Evolutionary conservation across 2,113 vertebrate species (phyloP).

Genomic region (Xenotilapia caudafasciata): DNA sequence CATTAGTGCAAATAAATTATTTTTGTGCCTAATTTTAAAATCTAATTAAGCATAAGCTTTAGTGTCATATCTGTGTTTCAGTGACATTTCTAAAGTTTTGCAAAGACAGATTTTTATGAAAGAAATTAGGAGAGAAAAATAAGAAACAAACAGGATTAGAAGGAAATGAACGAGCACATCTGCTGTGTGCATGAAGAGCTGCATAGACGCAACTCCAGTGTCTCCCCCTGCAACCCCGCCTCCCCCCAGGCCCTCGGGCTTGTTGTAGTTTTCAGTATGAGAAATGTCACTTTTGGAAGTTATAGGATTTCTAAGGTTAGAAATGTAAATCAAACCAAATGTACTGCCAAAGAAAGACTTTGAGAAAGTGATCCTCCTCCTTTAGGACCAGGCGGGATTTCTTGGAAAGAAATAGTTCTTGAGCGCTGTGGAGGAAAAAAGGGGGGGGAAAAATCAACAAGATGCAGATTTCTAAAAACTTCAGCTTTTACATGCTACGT

Average conservation of each 20-base stretch:
- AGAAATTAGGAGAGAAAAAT: background rate
- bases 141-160: background rate
- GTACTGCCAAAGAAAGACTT: background rate
- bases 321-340: background rate
- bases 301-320: background rate
- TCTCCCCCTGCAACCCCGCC: background rate
- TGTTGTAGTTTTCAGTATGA: background rate
- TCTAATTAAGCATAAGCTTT: background rate
- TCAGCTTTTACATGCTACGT: background rate
- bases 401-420: background rate
- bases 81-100: background rate
- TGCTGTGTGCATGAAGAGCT: background rate
- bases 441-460: fast-evolving
- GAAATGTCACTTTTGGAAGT: background rate
- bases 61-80: background rate
- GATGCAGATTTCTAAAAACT: background rate
- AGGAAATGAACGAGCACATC: background rate
- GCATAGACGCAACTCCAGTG: fast-evolving
- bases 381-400: background rate
- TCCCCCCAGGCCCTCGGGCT: background rate
- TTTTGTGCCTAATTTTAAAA: background rate
- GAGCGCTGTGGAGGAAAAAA: background rate
- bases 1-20: background rate
- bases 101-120: background rate
- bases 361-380: background rate